Evolutionary conservation across 2,113 vertebrate species (phyloP).

Genomic region (Lucifuga dentata): DNA sequence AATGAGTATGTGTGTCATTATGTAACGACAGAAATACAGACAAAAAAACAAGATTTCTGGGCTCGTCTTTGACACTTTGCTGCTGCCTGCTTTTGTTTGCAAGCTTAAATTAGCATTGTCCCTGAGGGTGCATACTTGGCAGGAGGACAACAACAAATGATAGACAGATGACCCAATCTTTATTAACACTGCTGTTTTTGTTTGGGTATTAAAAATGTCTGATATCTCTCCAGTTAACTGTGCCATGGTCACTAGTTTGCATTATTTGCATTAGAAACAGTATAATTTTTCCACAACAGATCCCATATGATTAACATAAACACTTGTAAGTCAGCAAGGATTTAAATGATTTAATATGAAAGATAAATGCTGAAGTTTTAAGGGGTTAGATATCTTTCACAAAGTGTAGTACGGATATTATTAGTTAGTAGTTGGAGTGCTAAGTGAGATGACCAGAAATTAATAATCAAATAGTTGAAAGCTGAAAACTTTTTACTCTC

Average conservation of each 20-base stretch:
- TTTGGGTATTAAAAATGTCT: slow-evolving; percentile 16
- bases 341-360: slow-evolving; percentile 29
- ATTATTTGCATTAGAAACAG: slow-evolving; percentile 6
- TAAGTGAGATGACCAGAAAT: no score
- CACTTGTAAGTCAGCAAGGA: slow-evolving; percentile 14
- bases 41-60: slow-evolving; percentile 36
- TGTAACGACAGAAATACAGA: slow-evolving; percentile 45
- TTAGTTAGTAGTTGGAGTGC: no score
- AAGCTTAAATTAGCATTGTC: slow-evolving; percentile 61
- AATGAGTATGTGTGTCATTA: slow-evolving; percentile 51
- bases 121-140: slow-evolving; percentile 48
- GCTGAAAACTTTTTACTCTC: no score
- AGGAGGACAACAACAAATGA: slow-evolving; percentile 33
- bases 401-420: no score
- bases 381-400: no score
- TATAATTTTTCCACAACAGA: neutral
- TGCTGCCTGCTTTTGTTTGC: slow-evolving; percentile 57
- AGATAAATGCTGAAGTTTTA: slow-evolving; percentile 22
- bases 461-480: no score
- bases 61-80: slow-evolving; percentile 37
- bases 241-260: neutral
- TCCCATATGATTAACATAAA: slow-evolving; percentile 24
- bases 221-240: neutral
- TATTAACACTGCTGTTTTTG: slow-evolving; percentile 31
- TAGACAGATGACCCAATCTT: slow-evolving; percentile 41